Conservation (phyloP, 2,113 vertebrate species). For the Sturnira hondurensis region DNA sequence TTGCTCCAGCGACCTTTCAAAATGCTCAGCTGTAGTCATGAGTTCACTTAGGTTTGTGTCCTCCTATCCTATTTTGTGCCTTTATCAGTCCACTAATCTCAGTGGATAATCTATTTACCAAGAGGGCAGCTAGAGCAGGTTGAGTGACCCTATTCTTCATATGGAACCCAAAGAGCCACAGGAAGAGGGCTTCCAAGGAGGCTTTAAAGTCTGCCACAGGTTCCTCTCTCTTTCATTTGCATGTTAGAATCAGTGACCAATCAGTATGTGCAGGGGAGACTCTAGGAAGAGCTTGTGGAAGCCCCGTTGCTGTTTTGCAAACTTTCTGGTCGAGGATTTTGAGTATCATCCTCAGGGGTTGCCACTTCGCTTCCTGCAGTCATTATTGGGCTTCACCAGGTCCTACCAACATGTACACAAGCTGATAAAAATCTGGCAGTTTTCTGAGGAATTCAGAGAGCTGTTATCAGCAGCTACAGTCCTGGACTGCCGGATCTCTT, state of each 20-base stretch:
- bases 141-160: not conserved
- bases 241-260: not conserved
- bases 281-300: not conserved
- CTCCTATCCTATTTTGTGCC: not conserved
- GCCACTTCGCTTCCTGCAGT: not conserved
- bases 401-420: not conserved
- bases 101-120: no score
- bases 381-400: not conserved
- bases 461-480: not conserved
- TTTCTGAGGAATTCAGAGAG: not conserved
- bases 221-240: not conserved
- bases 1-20: not conserved
- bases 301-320: not conserved
- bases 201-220: not conserved
- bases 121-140: not conserved
- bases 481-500: not conserved
- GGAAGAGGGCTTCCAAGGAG: not conserved
- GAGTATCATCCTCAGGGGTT: not conserved
- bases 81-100: not conserved
- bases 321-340: not conserved
- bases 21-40: not conserved
- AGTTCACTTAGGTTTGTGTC: not conserved
- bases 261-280: not conserved
- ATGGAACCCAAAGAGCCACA: not conserved
- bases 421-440: not conserved